Evolutionary conservation across 2,888 invertebrate species (phyloP), one percentile per base, ranked within the genome.

Genomic region (Drosophila koepferae): DNA sequence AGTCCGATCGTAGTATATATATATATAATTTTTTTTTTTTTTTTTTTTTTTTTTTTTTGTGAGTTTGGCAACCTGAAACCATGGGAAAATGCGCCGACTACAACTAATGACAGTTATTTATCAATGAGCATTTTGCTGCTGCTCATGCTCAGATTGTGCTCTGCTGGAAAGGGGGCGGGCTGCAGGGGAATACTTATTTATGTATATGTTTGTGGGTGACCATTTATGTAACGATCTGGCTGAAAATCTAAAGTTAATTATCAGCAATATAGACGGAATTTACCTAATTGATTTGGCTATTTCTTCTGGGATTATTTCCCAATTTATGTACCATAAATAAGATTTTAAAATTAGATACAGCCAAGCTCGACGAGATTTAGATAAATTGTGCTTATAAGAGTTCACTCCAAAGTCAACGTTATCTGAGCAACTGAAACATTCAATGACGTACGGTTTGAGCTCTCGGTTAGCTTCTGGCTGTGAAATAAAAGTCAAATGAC

Each of bases 41-140:
- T 8, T 36, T 48, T 2, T 28, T 28, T 28, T 28, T 28, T 14
- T 8, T 36, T 48, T 44, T 51, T 48, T 63, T 38, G 49, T 34
- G 18, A 34, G 56, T 73, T 67, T 68, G 73, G 71, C 66, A 70
- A 76, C 56, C 44, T 48, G 56, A 58, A 55, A 46, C 67, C 80
- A 76, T 79, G 80, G 80, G 82, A 84, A 74, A 74, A 67, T 59
- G 53, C 64, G 43, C 60, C 61, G 63, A 58, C 59, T 51, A 51
- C 44, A 53, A 56, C 74, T 86, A 86, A 86, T 86, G 84, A 79
- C 76, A 82, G 79, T 86, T 82, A 88, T 86, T 86, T 79, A 82
- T 86, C 89, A 86, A 81, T 86, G 75, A 71, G 64, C 61, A 64
- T 65, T 72, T 68, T 67, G 53, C 69, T 38, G 56, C 41, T 31